Evolutionary conservation across 2,113 vertebrate genomes (phyloP).

Genomic region (Crypturellus undulatus): DNA sequence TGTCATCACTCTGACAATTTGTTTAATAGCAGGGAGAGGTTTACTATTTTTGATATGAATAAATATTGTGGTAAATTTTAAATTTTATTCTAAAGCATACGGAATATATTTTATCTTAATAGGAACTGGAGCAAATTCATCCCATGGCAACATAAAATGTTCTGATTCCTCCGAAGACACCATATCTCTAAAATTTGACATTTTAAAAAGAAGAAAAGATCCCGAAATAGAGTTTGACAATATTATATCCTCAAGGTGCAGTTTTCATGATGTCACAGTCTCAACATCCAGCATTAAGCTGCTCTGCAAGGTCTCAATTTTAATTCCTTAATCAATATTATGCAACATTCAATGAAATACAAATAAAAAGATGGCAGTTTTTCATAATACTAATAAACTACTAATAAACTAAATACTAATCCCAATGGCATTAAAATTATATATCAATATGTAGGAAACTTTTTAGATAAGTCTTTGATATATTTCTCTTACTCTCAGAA

Average conservation of each 20-base stretch:
- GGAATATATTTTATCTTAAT: slow-evolving; percentile 7
- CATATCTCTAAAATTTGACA: slow-evolving; percentile 23
- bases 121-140: slow-evolving; percentile 19
- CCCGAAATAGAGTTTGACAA: slow-evolving; percentile 22
- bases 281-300: not conserved
- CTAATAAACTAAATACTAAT: too few relatives aligned
- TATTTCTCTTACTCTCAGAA: not conserved
- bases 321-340: slow-evolving; percentile 12
- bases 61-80: not conserved
- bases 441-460: not conserved
- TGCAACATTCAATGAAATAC: not conserved
- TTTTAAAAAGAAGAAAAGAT: slow-evolving; percentile 57
- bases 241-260: not conserved
- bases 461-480: not conserved
- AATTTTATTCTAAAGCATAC: not conserved
- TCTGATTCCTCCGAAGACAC: slow-evolving; percentile 42
- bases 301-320: not conserved
- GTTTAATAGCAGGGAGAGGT: not conserved
- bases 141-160: not conserved
- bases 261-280: slow-evolving; percentile 26
- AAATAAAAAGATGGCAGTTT: not conserved
- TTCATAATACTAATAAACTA: not conserved
- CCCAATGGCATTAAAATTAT: too few relatives aligned
- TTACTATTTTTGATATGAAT: not conserved
- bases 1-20: slow-evolving; percentile 24